Base-by-base conservation (phyloP, 1,140 invertebrate genomes). In the Dinothrombium tinctorium region DNA sequence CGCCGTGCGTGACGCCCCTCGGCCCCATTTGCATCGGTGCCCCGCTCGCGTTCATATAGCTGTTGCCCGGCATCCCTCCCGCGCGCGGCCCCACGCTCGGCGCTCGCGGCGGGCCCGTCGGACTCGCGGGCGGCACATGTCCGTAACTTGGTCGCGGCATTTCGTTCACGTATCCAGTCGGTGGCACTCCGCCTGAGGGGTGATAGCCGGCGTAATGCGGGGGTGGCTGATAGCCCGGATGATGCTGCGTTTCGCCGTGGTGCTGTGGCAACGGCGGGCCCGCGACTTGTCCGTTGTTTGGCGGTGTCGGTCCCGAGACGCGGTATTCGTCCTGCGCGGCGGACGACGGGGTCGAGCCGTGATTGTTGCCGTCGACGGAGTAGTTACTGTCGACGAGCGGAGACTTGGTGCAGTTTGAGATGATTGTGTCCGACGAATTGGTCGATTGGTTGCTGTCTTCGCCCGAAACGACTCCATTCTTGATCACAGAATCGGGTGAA, bases 261-360 rank as follows among this genome's bases (percentile, higher is more conserved):
- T 49, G 53, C 26, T 63, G 61, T 37, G 64, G 65, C 4, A 56
- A 55, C 49, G 60, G 54, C 51, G 64, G 63, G 51, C 69, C 69
- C 36, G 60, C 60, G 53, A 66, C 66, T 19, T 65, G 33, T 12
- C 20, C 29, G n/a, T 6, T 8, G 14, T 28, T 38, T 22, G 45
- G 45, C 8, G 44, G 38, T 36, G 19, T 31, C 26, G 19, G 25
- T 5, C 23, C 29, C 33, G 37, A 33, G 28, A 41, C 39, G 43
- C 40, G 37, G 41, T 44, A 43, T 42, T 40, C 33, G 44, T 40
- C 26, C 33, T 12, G 41, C 40, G 17, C 15, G 12, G 17, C 25
- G 4, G 21, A 14, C 20, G 3, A 15, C 17, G 32, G 42, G 37
- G 15, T 21, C 14, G 8, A 22, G 14, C 17, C 23, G 14, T n/a